Percentiles rank a stretch among this genome's conserved stretches.
Conservation (phyloP, 2,113 vertebrate genomes). For the Tupaia chinensis region DNA sequence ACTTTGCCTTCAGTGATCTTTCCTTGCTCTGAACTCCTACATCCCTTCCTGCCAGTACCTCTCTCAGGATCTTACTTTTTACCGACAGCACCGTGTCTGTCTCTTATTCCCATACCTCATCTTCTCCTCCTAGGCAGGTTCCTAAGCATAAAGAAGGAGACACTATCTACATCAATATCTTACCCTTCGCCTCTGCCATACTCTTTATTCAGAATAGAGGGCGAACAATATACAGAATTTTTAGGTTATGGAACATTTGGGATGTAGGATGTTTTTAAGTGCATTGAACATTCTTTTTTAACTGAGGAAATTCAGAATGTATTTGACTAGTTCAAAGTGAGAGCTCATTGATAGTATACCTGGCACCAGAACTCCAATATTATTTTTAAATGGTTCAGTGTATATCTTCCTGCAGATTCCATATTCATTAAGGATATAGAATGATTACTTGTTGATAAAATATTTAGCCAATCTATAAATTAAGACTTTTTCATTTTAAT, state of each 20-base stretch:
- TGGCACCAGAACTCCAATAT: not conserved
- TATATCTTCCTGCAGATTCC: not conserved
- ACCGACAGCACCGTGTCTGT: not conserved
- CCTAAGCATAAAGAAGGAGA: not conserved
- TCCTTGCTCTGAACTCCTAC: not conserved
- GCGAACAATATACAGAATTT: not conserved
- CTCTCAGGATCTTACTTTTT: not conserved
- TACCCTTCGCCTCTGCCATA: not conserved
- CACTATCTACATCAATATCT: not conserved
- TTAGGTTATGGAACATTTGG: not conserved
- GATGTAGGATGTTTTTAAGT: not conserved
- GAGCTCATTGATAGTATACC: not conserved
- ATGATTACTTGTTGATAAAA: not conserved
- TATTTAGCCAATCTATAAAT: not conserved
- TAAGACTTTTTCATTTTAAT: not conserved
- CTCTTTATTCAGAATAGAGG: not conserved
- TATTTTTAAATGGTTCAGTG: not conserved
- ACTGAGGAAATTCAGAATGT: not conserved
- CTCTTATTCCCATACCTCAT: not conserved
- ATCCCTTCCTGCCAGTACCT: not conserved
- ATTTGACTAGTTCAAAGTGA: not conserved
- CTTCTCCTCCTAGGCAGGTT: not conserved
- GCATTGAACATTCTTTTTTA: not conserved
- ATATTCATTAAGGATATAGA: not conserved
- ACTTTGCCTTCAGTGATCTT: not conserved